Percentiles rank a stretch among this genome's conserved stretches.
Evolutionary conservation across 2,113 vertebrate genomes (phyloP).

Genomic region (Azemiops feae): DNA sequence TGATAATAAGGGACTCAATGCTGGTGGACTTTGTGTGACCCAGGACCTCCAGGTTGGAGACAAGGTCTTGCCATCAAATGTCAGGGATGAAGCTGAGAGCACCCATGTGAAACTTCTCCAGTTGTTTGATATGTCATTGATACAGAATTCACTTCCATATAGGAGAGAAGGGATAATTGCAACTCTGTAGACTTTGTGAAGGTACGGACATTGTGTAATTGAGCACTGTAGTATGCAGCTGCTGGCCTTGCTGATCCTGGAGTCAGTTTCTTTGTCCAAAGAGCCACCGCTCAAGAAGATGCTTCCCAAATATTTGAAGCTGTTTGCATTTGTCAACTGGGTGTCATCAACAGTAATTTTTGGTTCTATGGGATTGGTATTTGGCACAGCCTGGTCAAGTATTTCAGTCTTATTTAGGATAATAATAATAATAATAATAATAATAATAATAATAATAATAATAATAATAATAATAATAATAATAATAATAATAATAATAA

Average conservation of each 20-base stretch:
- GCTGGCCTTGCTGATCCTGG: not conserved
- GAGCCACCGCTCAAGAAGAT: not conserved
- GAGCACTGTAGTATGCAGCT: not conserved
- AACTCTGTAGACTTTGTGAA: not conserved
- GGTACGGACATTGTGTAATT: not conserved
- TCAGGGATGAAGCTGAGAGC: not conserved
- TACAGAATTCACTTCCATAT: not conserved
- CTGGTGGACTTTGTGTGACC: not conserved
- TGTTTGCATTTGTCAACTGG: not conserved
- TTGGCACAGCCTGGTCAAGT: not conserved
- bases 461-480: too few relatives aligned
- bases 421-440: too few relatives aligned
- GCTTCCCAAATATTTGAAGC: not conserved
- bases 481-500: too few relatives aligned
- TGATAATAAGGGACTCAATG: not conserved
- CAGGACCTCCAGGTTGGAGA: not conserved
- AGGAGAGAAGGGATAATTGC: not conserved
- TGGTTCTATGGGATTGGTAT: not conserved
- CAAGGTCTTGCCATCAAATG: not conserved
- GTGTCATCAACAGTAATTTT: not conserved
- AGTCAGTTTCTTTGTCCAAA: not conserved
- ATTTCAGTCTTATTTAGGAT: not conserved
- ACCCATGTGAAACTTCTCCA: not conserved
- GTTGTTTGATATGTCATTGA: not conserved
- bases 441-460: too few relatives aligned